Conservation (phyloP, 2,113 vertebrate species). For the Xiphorhynchus elegans region DNA sequence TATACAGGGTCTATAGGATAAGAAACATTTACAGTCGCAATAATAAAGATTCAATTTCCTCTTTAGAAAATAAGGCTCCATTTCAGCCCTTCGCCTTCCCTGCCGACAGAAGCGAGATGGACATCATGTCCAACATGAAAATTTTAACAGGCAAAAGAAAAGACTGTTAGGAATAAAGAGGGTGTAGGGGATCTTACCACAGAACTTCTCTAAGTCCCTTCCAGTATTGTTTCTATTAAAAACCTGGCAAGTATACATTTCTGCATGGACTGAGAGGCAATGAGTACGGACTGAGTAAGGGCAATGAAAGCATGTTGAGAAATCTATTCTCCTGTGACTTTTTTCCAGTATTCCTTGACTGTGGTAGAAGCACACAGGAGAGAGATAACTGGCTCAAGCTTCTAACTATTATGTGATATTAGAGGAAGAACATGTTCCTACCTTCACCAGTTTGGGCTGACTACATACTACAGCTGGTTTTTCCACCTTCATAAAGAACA, state of each 20-base stretch:
- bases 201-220: neutral
- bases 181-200: accelerated
- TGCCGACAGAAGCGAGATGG: neutral
- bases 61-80: neutral
- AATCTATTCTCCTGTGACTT: neutral
- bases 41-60: neutral
- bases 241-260: neutral
- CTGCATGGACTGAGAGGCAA: accelerated
- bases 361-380: neutral
- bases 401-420: neutral
- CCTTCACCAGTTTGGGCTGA: neutral
- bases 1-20: neutral
- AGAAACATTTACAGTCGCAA: neutral
- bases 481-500: neutral
- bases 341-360: neutral
- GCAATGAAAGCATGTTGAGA: accelerated
- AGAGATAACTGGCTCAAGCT: neutral
- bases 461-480: accelerated
- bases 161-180: neutral
- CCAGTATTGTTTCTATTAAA: neutral
- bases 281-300: neutral
- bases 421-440: accelerated
- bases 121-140: neutral
- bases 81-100: neutral
- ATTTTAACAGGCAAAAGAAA: neutral